Percentiles rank a stretch among this genome's conserved stretches.
Evolutionary conservation across 2,888 invertebrate genomes (phyloP).

Genomic region (Athetis lepigone): DNA sequence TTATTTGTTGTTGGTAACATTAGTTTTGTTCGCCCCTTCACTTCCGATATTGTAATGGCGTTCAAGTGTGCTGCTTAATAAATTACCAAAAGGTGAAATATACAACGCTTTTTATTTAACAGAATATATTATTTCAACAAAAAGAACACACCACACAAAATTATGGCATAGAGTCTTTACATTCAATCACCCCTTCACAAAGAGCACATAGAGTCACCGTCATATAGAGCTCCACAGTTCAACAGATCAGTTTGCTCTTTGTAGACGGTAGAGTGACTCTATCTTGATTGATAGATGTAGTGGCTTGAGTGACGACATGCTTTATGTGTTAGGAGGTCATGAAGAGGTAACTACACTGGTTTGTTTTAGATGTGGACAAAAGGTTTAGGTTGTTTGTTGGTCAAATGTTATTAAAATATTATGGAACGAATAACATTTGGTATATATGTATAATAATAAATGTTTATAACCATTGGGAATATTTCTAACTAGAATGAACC

Average conservation of each 20-base stretch:
- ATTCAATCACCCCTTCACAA: conserved; percentile 16
- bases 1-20: no score
- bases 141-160: neutral
- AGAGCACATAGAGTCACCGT: conserved; percentile 20
- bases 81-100: no score
- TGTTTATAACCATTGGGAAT: no score
- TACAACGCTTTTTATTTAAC: no score
- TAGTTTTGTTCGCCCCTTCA: no score
- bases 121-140: no score
- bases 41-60: no score
- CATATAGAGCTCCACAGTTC: conserved; percentile 8
- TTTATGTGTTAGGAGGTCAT: neutral
- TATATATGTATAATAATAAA: no score
- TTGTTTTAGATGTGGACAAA: neutral
- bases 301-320: conserved; percentile 1
- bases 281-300: conserved; percentile 17
- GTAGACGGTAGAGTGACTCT: conserved; percentile 35
- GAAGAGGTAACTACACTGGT: neutral
- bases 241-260: conserved; percentile 14
- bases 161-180: conserved; percentile 10
- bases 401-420: no score
- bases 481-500: no score
- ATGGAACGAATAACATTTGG: no score
- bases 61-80: no score
- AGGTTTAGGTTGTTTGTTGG: neutral